A percentile compares a stretch with the other conserved stretches of the same genome.
Conservation (phyloP, 2,797 vertebrate genomes). For the Pipistrellus pipistrellus region DNA sequence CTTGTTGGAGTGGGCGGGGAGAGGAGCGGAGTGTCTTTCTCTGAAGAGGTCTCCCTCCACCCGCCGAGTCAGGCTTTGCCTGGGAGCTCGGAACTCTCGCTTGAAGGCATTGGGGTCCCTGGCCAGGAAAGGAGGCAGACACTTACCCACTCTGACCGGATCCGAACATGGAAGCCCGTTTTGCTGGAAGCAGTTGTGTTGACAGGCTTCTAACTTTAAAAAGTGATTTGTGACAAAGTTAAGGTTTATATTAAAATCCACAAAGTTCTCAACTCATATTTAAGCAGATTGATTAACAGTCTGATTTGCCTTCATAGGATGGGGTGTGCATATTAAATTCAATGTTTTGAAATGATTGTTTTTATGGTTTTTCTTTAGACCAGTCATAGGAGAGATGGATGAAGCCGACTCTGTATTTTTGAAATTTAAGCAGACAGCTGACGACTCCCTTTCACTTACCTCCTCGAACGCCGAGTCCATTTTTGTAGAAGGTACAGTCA, state of each 20-base stretch:
- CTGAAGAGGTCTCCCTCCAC: background rate
- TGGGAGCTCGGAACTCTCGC: too few relatives aligned
- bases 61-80: background rate
- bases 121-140: background rate
- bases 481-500: conserved; percentile 94
- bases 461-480: conserved; percentile 92
- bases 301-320: background rate
- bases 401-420: conserved; percentile 92
- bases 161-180: background rate
- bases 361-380: conserved; percentile 87
- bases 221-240: background rate
- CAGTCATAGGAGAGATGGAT: conserved; percentile 95
- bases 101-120: background rate
- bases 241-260: background rate
- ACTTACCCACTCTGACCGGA: background rate
- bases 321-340: background rate
- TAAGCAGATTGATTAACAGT: background rate
- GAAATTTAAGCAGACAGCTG: conserved; percentile 91
- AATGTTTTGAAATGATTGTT: background rate
- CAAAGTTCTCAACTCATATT: background rate
- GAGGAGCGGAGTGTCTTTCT: background rate
- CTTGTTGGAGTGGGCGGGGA: fast-evolving
- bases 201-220: background rate
- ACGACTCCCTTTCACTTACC: conserved; percentile 93
- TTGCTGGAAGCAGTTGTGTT: conserved; percentile 12